A percentile compares a stretch with the other conserved stretches of the same genome.
These are phyloP conservation scores for Zaprionus obscuricornis DNA, from an alignment of 2,888 invertebrate species.

Conservation along the genomic window DNA sequence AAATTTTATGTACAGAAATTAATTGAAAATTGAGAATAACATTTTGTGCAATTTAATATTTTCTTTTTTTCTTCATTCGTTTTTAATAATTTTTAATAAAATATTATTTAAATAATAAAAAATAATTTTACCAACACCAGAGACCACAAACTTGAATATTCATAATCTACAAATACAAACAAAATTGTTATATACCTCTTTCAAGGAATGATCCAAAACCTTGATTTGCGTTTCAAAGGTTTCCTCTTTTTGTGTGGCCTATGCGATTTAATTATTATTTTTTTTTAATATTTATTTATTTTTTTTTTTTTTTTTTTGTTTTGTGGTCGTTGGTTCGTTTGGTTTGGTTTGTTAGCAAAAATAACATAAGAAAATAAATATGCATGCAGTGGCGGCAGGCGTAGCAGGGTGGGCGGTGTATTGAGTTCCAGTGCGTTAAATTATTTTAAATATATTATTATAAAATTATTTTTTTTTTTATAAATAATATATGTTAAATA, in stretches of 20 bases:
- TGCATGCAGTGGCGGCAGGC: constrained; percentile 48
- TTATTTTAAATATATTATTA: constrained; percentile 13
- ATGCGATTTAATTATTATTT: constrained; percentile 57
- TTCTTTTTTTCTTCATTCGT: constrained; percentile 63
- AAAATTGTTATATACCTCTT: constrained; percentile 90
- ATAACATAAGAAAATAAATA: constrained; percentile 41
- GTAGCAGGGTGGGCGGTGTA: constrained; percentile 18
- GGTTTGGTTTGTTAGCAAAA: constrained; percentile 37
- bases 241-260: constrained; percentile 98
- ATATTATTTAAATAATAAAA: constrained; percentile 4
- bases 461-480: too few relatives aligned
- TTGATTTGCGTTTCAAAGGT: constrained; percentile 95
- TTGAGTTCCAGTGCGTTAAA: constrained; percentile 43
- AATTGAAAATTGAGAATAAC: constrained; percentile 83
- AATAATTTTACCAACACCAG: constrained; percentile 64
- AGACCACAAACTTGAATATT: constrained; percentile 47
- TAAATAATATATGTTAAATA: constrained; percentile 19
- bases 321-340: constrained; percentile 52
- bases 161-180: constrained; percentile 19
- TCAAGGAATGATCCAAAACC: constrained; percentile 93
- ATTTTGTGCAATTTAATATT: constrained; percentile 83
- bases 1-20: constrained; percentile 78
- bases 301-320: constrained; percentile 25
- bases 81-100: constrained; percentile 1
- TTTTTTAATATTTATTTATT: constrained; percentile 30